These are phyloP conservation scores for Apostichopus californicus DNA, from an alignment of 35 echinoderm and acorn worm species.

Conservation along the genomic window DNA sequence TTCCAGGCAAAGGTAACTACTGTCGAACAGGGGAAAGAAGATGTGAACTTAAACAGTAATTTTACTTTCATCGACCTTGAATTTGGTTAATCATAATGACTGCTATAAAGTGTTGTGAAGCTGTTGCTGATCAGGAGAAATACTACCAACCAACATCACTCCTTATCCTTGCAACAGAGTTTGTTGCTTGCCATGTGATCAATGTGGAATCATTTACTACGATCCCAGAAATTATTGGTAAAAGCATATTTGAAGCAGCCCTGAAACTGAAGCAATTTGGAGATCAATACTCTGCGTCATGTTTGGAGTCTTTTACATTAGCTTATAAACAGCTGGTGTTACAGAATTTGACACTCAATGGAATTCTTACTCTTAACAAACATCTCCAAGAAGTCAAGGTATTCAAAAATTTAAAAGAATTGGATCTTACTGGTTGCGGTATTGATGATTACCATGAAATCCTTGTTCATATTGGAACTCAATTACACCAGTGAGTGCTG, in stretches of 20 bases:
- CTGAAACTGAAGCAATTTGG: slow-evolving; percentile 13
- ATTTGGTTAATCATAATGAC: not conserved
- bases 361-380: not conserved
- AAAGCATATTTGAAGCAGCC: slow-evolving; percentile 16
- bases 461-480: slow-evolving; percentile 11
- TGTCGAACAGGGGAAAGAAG: too few species aligned
- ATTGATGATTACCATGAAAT: slow-evolving; percentile 18
- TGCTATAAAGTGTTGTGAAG: not conserved
- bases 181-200: not conserved
- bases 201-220: slow-evolving; percentile 14
- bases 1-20: too few species aligned
- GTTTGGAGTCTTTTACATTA: slow-evolving; percentile 15
- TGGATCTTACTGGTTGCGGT: not conserved
- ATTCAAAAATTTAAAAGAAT: not conserved
- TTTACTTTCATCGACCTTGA: too few species aligned
- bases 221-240: slow-evolving; percentile 4
- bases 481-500: slow-evolving; percentile 8
- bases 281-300: not conserved
- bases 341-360: not conserved
- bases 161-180: not conserved
- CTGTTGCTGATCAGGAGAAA: not conserved
- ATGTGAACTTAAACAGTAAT: too few species aligned
- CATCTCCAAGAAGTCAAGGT: not conserved
- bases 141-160: slow-evolving; percentile 5
- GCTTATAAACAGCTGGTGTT: slow-evolving; percentile 15